phyloP scores from a whole-genome alignment of 1,140 invertebrate genomes.

The Patella vulgata region DNA sequence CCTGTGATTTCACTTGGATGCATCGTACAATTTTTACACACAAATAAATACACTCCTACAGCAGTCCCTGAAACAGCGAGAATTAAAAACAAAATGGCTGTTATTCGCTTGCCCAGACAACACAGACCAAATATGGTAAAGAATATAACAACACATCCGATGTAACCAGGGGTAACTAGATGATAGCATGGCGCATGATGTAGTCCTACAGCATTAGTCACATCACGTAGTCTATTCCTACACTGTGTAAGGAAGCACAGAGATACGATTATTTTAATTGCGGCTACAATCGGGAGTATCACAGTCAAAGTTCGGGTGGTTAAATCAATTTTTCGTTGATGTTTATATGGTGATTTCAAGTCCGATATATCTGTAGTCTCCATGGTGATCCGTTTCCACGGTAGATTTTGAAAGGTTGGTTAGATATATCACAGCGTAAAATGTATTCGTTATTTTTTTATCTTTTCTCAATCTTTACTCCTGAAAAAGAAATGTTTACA shows the following conservation, averaged over 20 bases:
- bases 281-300: too few relatives aligned
- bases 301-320: neutral
- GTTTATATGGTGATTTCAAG: too few relatives aligned
- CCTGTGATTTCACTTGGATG: neutral
- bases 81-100: conserved; percentile 24
- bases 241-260: too few relatives aligned
- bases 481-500: too few relatives aligned
- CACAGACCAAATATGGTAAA: conserved; percentile 33
- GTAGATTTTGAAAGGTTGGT: too few relatives aligned
- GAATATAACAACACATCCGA: conserved; percentile 25
- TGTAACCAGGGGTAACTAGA: conserved; percentile 27
- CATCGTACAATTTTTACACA: conserved; percentile 9
- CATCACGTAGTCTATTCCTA: too few relatives aligned
- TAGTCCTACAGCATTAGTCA: neutral
- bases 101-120: conserved; percentile 27
- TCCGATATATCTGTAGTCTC: too few relatives aligned
- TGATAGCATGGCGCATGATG: conserved; percentile 17
- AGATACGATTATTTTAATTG: too few relatives aligned
- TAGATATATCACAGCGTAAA: too few relatives aligned
- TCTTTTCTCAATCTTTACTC: too few relatives aligned
- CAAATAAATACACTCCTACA: conserved; percentile 14
- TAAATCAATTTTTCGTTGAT: neutral
- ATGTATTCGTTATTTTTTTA: too few relatives aligned
- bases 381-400: too few relatives aligned
- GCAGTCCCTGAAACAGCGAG: conserved; percentile 18